phyloP scores from a whole-genome alignment of 2,888 invertebrate genomes.

The Schizotus pectinicornis region DNA sequence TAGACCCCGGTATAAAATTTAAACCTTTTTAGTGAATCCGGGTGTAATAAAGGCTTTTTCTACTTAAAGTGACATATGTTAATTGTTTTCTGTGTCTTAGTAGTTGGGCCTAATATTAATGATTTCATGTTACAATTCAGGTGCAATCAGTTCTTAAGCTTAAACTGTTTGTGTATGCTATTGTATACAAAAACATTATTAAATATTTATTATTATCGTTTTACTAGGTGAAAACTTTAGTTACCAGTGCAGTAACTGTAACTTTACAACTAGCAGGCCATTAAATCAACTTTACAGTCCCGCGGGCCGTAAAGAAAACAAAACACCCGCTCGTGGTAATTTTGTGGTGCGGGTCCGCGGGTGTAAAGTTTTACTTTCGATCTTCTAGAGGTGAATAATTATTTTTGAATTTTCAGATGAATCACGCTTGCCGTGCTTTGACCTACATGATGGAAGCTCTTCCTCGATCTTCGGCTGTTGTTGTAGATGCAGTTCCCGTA shows the following conservation, averaged over 20 bases:
- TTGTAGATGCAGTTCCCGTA: slow-evolving; percentile 96
- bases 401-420: slow-evolving; percentile 71
- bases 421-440: slow-evolving; percentile 96
- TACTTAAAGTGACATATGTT: neutral
- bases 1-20: too few species aligned
- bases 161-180: slow-evolving; percentile 44
- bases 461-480: slow-evolving; percentile 93
- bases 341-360: too few species aligned
- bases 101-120: slow-evolving; percentile 12
- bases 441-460: slow-evolving; percentile 99
- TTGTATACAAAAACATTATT: slow-evolving; percentile 38
- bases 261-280: too few species aligned
- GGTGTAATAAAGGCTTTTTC: neutral
- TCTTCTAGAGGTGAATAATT: too few species aligned
- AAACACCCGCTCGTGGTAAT: too few species aligned
- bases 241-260: too few species aligned
- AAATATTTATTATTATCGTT: neutral
- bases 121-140: slow-evolving; percentile 37
- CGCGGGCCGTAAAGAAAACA: too few species aligned
- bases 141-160: slow-evolving; percentile 43
- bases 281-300: too few species aligned
- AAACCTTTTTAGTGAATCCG: too few species aligned
- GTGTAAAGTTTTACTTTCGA: too few species aligned
- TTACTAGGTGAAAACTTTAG: too few species aligned
- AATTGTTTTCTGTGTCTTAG: neutral